Percentiles rank a stretch among this genome's conserved stretches.
Conservation (phyloP, 2,888 invertebrate species). For the Imbricaverruca yamaguchii region DNA sequence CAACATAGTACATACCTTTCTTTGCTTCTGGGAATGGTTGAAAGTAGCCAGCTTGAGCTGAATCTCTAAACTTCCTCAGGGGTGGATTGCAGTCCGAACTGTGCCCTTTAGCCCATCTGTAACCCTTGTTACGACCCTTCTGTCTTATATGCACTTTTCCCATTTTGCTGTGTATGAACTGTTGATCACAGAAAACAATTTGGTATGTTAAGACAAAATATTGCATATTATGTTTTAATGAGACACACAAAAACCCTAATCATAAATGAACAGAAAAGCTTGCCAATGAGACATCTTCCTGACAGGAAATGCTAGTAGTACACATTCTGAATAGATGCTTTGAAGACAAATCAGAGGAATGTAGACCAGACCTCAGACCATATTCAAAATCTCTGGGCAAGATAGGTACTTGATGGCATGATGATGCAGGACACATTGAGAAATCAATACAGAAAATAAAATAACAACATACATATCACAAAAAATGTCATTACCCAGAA, state of each 20-base stretch:
- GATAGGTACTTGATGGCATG: too few relatives aligned
- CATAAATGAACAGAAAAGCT: too few relatives aligned
- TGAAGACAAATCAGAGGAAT: too few relatives aligned
- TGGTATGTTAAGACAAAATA: constrained; percentile 9
- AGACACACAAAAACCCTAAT: constrained; percentile 15
- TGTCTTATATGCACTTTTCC: background rate
- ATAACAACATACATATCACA: too few relatives aligned
- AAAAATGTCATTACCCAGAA: too few relatives aligned
- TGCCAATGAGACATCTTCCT: too few relatives aligned
- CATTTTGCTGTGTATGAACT: background rate
- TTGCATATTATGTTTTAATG: constrained; percentile 23
- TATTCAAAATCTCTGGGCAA: too few relatives aligned
- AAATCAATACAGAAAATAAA: too few relatives aligned
- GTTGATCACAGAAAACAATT: background rate
- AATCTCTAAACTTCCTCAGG: background rate
- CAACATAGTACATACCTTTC: background rate
- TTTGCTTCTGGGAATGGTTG: background rate
- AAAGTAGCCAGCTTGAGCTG: background rate
- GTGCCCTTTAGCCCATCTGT: constrained; percentile 10
- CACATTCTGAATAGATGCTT: too few relatives aligned
- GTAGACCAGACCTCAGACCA: too few relatives aligned
- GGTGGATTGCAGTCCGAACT: constrained; percentile 2
- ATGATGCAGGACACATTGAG: too few relatives aligned
- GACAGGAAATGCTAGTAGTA: too few relatives aligned
- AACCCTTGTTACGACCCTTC: background rate